Base-by-base conservation (phyloP, 2,113 vertebrate genomes). In the Pluvialis apricaria region DNA sequence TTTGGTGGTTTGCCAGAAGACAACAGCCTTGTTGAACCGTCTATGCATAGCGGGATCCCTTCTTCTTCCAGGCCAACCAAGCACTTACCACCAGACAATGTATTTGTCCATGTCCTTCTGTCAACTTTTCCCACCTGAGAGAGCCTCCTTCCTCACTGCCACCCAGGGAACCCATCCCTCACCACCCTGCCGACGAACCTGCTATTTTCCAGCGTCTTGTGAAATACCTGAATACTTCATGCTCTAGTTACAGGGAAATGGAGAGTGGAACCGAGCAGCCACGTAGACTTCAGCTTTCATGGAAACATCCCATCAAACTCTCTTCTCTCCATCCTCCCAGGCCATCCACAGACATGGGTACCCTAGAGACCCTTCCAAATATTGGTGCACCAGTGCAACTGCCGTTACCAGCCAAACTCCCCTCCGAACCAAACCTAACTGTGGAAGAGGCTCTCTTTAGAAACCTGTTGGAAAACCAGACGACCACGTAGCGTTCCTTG, bases 1-100 rank as follows among this genome's bases (percentile, higher is more conserved):
- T 69, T 57, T 52, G 88, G 86, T 91, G 87, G 87, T 93, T 82
- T 89, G 42, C 85, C 93, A 91, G 72, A 90, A 86, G 89, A 85
- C 64, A 92, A 83, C 54, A 89, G 84, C 77, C 60, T 90, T 75
- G 64, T 78, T 88, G 77, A 95, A 76, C 61, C 36, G 52, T 64
- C 90, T 82, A 38, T 22, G 70, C 38, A 10, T 52, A 91, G 75
- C 12, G 4, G 88, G 73, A 90, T 87, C 42, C 80, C 57, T 92
- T 87, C 3, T 5, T 90, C 82, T 92, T 84, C 90, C 71, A 87
- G 60, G 70, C 44, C 61, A 92, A 86, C 57, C 77, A 92, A 90
- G 86, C 70, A 52, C 89, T 86, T 76, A 55, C 17, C 0, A 0
- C 49, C 44, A 72, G 84, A 85, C 73, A 75, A 55, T 45, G 1